Base-by-base conservation (phyloP, 2,113 vertebrate genomes). In the Brachyhypopomus occidentalis region DNA sequence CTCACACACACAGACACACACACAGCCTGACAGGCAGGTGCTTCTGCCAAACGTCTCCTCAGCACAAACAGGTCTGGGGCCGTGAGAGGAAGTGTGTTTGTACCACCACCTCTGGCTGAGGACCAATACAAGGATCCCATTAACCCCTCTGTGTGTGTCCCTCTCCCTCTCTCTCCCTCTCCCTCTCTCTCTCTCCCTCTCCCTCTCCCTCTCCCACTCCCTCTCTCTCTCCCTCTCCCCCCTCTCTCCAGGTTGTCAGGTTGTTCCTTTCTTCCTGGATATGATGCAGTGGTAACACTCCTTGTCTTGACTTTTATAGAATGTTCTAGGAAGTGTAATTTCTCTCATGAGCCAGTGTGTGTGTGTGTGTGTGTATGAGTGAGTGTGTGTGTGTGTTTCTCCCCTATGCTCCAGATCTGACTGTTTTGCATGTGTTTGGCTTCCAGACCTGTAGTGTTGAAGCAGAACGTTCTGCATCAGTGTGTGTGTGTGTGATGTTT, bases 11-110 rank as follows among this genome's bases (percentile, higher is more conserved):
- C n/a, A n/a, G n/a, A n/a, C n/a, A 5, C 8, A 17, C 62, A 30
- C 14, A 30, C 2, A 70, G 79, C 72, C 63, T 81, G 52, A 75
- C 88, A 63, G 79, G 90, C 92, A 92, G 92, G 90, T 92, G 92
- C 86, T 90, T 88, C 85, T 91, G 91, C 92, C 91, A 91, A 48
- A 83, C 80, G 80, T 87, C 84, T 87, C 78, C 16, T 77, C 72
- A 48, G 73, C 60, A 76, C 77, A 86, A 80, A 77, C 83, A 73
- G 86, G 83, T 84, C 83, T 59, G 75, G 55, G 82, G 48, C 45
- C 69, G 84, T 20, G 36, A 80, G 69, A 81, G 78, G 79, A 84
- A 80, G 72, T 79, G 71, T 75, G 79, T 81, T 80, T 80, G 58
- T 73, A 77, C 59, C 72, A 56, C 56, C 55, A 25, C 38, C 63